phyloP scores from a whole-genome alignment of 2,797 vertebrate species.

The Clarias fuscus region DNA sequence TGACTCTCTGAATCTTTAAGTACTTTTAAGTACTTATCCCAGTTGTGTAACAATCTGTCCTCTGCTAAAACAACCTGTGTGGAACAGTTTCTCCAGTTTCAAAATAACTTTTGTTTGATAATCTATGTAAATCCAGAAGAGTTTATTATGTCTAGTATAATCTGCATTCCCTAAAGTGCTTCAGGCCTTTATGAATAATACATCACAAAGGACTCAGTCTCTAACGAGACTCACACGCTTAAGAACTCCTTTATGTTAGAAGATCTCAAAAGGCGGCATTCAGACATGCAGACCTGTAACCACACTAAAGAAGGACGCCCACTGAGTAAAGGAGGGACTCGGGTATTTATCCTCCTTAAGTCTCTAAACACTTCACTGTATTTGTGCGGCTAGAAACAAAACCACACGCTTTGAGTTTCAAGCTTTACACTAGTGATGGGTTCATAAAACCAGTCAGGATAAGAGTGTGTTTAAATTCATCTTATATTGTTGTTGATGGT shows the following conservation, averaged over 20 bases:
- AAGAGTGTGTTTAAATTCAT: not conserved
- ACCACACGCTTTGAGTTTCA: conserved; percentile 20
- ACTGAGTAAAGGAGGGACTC: conserved; percentile 38
- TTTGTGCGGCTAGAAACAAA: conserved; percentile 46
- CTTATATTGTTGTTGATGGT: not conserved
- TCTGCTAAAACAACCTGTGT: not conserved
- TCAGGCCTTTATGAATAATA: conserved; percentile 6
- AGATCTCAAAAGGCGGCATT: conserved; percentile 49
- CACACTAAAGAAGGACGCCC: conserved; percentile 34
- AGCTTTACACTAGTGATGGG: conserved; percentile 14
- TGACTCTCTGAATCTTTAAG: no score
- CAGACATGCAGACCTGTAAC: conserved; percentile 44
- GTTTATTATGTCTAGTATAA: not conserved
- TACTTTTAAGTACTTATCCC: not conserved
- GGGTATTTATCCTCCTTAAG: conserved; percentile 55
- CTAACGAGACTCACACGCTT: conserved; percentile 55
- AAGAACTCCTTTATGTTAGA: conserved; percentile 54
- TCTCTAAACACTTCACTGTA: conserved; percentile 43
- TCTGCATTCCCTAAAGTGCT: not conserved
- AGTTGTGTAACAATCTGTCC: conserved; percentile 4
- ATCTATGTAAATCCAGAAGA: no score
- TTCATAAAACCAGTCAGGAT: conserved; percentile 12
- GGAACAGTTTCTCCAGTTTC: not conserved
- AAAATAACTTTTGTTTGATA: not conserved
- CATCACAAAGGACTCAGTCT: not conserved